A percentile compares a stretch with the other conserved stretches of the same genome.
phyloP scores from a whole-genome alignment of 1,140 invertebrate genomes.

The Neodiprion lecontei region DNA sequence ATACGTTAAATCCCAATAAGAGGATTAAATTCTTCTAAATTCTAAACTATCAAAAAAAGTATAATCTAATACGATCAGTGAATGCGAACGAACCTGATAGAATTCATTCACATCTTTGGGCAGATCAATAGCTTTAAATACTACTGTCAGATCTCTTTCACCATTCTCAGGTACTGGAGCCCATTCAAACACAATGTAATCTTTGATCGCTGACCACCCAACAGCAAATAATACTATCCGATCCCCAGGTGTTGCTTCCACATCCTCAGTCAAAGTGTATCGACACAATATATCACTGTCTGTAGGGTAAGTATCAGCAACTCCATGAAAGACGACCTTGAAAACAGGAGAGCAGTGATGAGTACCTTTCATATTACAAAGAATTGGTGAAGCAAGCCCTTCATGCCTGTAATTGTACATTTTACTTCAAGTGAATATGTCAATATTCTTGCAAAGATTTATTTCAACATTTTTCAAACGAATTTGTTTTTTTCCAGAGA shows the following conservation, averaged over 20 bases:
- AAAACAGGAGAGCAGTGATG: background rate
- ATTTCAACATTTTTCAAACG: too few relatives aligned
- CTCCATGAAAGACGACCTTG: background rate
- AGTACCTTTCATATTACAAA: background rate
- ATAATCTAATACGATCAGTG: too few relatives aligned
- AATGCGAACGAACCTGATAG: background rate
- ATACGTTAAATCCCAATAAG: too few relatives aligned
- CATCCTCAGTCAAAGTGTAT: slow-evolving; percentile 9
- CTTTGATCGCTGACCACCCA: slow-evolving; percentile 11
- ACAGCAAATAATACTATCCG: slow-evolving; percentile 14
- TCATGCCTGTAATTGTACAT: too few relatives aligned
- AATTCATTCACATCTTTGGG: slow-evolving; percentile 16
- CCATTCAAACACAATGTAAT: slow-evolving; percentile 19
- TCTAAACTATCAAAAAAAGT: too few relatives aligned
- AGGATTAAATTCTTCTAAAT: too few relatives aligned
- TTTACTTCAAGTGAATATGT: too few relatives aligned
- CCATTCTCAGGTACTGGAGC: background rate
- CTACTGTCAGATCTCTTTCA: background rate
- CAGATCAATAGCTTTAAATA: slow-evolving; percentile 8
- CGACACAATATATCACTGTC: slow-evolving; percentile 3
- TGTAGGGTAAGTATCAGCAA: background rate
- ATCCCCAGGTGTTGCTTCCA: slow-evolving; percentile 15
- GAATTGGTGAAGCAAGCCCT: too few relatives aligned
- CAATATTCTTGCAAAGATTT: too few relatives aligned
- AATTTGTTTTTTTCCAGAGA: too few relatives aligned